These are phyloP conservation scores for Epizoanthus scotinus DNA, from an alignment of 92 coral and sea anemone genomes.

Conservation along the genomic window DNA sequence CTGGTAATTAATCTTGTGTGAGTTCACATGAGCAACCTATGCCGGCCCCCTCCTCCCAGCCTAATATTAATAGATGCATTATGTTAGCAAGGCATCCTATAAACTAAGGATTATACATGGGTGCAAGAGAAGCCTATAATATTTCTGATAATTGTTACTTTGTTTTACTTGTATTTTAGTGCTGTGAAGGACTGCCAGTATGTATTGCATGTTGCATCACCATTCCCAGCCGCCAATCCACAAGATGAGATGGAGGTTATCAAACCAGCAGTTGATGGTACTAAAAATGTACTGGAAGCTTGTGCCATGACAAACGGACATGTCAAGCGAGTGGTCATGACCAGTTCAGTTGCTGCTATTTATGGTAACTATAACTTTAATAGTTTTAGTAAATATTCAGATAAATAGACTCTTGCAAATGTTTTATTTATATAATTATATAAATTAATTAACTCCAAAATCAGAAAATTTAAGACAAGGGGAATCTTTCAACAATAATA, in stretches of 20 bases:
- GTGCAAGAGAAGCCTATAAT: no score
- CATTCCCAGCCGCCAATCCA: conserved; percentile 85
- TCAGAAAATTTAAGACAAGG: not conserved
- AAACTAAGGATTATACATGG: no score
- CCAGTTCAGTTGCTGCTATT: conserved; percentile 86
- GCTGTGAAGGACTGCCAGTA: conserved; percentile 84
- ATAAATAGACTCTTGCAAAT: not conserved
- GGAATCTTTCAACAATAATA: not conserved
- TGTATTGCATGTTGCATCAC: conserved; percentile 96
- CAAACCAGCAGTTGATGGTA: conserved; percentile 97
- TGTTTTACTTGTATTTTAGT: conserved; percentile 41
- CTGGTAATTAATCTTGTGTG: no score
- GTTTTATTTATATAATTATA: not conserved
- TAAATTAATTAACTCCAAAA: not conserved
- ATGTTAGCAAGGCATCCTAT: no score
- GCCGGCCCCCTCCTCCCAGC: no score
- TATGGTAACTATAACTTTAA: conserved; percentile 53
- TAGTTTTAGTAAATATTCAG: no score
- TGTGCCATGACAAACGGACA: conserved; percentile 80
- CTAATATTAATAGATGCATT: no score
- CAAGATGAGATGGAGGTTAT: conserved; percentile 85
- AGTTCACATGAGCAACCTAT: no score
- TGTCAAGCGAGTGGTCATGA: conserved; percentile 88
- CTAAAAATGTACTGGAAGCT: conserved; percentile 87
- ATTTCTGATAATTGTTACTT: not conserved